phyloP scores from a whole-genome alignment of 2,113 vertebrate genomes.

The Podarcis cretensis region DNA sequence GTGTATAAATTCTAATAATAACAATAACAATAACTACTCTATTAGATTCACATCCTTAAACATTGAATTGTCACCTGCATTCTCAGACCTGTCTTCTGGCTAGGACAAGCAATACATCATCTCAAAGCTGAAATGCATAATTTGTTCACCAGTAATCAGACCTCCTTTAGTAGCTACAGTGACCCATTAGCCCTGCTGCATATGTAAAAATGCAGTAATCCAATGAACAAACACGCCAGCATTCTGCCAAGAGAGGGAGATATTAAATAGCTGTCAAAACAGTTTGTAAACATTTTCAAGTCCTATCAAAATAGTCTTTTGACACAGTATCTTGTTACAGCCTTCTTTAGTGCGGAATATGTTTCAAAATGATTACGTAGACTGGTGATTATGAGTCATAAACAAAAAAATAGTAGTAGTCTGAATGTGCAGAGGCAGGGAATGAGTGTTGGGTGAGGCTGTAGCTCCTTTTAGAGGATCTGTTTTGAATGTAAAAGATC shows the following conservation, averaged over 20 bases:
- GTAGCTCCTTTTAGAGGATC: not conserved
- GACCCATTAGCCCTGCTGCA: not conserved
- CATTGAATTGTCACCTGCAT: not conserved
- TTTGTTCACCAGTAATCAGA: not conserved
- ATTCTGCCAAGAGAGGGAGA: not conserved
- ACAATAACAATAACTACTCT: not conserved
- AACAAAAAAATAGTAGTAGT: not conserved
- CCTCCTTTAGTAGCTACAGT: not conserved
- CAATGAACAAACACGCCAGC: not conserved
- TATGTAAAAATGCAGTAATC: not conserved
- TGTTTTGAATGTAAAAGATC: not conserved
- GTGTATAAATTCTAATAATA: no score
- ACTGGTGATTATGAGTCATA: not conserved
- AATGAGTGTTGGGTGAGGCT: not conserved
- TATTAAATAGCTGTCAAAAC: not conserved
- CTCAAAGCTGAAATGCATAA: not conserved
- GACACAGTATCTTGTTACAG: not conserved
- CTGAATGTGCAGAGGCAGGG: not conserved
- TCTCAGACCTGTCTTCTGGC: not conserved
- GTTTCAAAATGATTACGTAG: not conserved
- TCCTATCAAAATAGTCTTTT: not conserved
- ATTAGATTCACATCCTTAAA: not conserved
- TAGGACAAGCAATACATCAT: not conserved
- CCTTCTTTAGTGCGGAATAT: not conserved
- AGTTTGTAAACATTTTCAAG: not conserved